Evolutionary conservation across 2,888 invertebrate genomes (phyloP), one percentile per base, ranked within the genome.

Genomic region (Caenorhabditis imperialis): DNA sequence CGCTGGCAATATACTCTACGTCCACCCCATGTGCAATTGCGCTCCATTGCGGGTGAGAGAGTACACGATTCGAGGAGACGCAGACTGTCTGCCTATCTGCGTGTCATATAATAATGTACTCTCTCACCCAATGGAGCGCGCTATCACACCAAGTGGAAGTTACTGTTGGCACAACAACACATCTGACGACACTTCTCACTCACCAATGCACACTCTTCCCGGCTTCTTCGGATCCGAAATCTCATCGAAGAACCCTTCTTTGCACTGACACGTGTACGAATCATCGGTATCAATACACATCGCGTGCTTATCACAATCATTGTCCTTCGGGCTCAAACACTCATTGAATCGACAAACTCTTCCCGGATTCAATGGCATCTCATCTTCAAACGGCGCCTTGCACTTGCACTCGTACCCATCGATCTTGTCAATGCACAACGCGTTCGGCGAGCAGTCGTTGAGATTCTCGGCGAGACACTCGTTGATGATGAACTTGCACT

Each of bases 261-360:
- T 79, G 69, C 86, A 86, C 45, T 77, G 74, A 67, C 88, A 88
- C 10, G 58, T 71, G 74, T 84, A 86, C 23, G 84, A 83, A 16
- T 85, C 86, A 18, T 82, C 82, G 20, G 84, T 79, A 70, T 88
- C 87, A 25, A 85, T 83, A 70, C 88, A 88, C 14, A 79, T 70
- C 18, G 88, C 88, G 44, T 85, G 67, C 62, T 70, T 71, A 58
- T 78, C 73, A 70, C 85, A 86, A 60, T 86, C 81, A 58, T 85
- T 83, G 51, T 77, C 74, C 30, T 55, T 65, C 22, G 67, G 71
- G 51, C 79, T 72, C 0, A 58, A 47, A 40, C 84, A 84, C 57
- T 84, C 84, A 55, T 84, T 75, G 73, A 70, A 71, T 20, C 69
- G 47, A 73, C 84, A 84, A 10, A 83, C 58, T 42, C 81, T 57